phyloP scores from a whole-genome alignment of 2,888 invertebrate species.

The Patella depressa region DNA sequence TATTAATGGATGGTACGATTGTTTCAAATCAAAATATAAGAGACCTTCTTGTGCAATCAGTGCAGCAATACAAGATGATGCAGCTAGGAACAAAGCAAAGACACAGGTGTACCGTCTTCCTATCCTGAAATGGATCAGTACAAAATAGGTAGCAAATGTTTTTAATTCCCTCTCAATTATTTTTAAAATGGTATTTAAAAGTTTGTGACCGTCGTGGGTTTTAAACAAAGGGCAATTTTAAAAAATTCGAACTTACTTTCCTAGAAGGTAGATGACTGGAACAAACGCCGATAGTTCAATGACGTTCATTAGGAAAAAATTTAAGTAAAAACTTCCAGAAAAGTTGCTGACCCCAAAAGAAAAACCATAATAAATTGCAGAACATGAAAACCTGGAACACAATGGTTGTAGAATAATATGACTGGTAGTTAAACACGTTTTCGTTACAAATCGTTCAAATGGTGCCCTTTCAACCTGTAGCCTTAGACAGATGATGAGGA shows the following conservation, averaged over 20 bases:
- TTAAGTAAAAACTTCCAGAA: slow-evolving; percentile 72
- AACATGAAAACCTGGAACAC: slow-evolving; percentile 71
- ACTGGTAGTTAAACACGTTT: too few relatives aligned
- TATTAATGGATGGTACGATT: too few relatives aligned
- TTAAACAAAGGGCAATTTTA: too few relatives aligned
- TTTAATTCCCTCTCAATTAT: too few relatives aligned
- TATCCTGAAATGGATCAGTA: too few relatives aligned
- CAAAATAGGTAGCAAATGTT: too few relatives aligned
- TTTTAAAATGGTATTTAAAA: too few relatives aligned
- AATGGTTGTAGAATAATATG: not conserved
- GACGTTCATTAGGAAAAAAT: slow-evolving; percentile 71
- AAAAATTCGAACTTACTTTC: not conserved
- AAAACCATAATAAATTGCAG: slow-evolving; percentile 71
- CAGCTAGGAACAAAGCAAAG: not conserved
- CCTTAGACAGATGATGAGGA: too few relatives aligned
- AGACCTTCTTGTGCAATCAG: not conserved
- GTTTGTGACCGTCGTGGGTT: too few relatives aligned
- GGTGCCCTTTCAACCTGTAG: too few relatives aligned
- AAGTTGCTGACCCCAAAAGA: slow-evolving; percentile 70
- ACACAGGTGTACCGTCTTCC: not conserved
- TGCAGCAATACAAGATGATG: not conserved
- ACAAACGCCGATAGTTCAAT: slow-evolving; percentile 62
- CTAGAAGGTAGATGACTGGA: slow-evolving; percentile 1
- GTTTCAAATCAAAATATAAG: too few relatives aligned
- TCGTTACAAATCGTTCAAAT: too few relatives aligned